Evolutionary conservation across 2,888 invertebrate genomes (phyloP).

Genomic region (Habrosyne pyritoides): DNA sequence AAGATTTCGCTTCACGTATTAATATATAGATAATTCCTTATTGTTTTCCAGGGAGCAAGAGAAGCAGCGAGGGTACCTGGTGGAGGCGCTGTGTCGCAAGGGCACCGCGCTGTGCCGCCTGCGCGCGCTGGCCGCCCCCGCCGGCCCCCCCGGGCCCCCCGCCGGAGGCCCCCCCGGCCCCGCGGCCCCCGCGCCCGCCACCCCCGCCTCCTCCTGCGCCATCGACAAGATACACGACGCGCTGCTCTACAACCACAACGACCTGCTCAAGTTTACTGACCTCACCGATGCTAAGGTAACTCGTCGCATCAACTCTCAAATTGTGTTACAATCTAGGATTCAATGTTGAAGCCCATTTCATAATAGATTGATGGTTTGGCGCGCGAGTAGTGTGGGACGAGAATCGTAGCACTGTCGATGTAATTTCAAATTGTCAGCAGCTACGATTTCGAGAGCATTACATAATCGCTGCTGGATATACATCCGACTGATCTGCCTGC

Average conservation of each 20-base stretch:
- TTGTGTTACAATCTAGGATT: too few species aligned
- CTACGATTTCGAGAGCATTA: too few species aligned
- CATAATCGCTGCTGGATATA: too few species aligned
- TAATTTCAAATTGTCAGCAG: too few species aligned
- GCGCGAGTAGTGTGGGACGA: too few species aligned
- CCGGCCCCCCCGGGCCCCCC: conserved; percentile 74
- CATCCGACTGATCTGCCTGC: too few species aligned
- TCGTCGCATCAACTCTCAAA: background rate
- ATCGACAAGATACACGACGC: conserved; percentile 82
- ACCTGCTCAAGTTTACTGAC: conserved; percentile 92
- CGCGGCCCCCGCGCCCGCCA: conserved; percentile 82
- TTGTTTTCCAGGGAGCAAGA: conserved; percentile 88
- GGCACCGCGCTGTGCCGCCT: conserved; percentile 89
- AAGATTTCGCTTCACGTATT: too few species aligned
- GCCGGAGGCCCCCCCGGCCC: conserved; percentile 87
- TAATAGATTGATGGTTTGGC: too few species aligned
- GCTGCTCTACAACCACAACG: conserved; percentile 57
- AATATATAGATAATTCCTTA: background rate
- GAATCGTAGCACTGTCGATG: too few species aligned
- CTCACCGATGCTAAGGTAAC: conserved; percentile 64
- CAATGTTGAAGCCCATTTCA: too few species aligned
- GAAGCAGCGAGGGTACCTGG: conserved; percentile 89
- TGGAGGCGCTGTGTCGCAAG: conserved; percentile 91
- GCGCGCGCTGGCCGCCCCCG: conserved; percentile 59
- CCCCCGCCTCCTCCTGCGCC: conserved; percentile 65